Percentiles rank a stretch among this genome's conserved stretches.
phyloP scores from a whole-genome alignment of 2,113 vertebrate species.

The Gavia stellata region DNA sequence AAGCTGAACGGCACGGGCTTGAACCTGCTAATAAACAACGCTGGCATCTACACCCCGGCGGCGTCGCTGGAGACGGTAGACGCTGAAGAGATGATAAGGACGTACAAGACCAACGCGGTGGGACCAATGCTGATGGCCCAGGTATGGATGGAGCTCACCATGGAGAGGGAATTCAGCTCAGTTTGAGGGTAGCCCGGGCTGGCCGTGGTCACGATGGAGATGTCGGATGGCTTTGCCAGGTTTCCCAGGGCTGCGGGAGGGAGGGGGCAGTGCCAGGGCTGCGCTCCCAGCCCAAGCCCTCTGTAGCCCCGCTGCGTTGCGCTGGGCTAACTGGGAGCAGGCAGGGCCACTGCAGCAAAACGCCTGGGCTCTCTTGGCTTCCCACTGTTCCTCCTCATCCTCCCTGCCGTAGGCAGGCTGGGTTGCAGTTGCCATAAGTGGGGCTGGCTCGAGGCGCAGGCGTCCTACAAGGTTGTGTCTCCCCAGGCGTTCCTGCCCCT shows the following conservation, averaged over 20 bases:
- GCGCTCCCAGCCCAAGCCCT: background rate
- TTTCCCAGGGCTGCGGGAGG: background rate
- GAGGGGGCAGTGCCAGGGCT: background rate
- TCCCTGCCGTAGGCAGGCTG: background rate
- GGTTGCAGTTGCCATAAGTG: accelerated
- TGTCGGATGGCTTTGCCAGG: background rate
- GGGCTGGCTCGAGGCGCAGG: background rate
- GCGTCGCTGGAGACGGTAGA: background rate
- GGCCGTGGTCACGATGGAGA: accelerated
- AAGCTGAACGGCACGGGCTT: conserved; percentile 37
- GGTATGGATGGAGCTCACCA: background rate
- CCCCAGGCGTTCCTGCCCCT: conserved; percentile 54
- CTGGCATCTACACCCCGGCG: background rate
- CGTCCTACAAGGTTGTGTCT: background rate
- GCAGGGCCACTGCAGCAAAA: background rate
- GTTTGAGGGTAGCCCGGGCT: background rate
- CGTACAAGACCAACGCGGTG: conserved; percentile 6
- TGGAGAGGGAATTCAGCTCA: background rate
- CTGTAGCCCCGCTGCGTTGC: background rate
- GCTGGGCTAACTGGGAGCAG: background rate
- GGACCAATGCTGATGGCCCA: conserved; percentile 58
- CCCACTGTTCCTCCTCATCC: background rate
- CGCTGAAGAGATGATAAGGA: conserved; percentile 1
- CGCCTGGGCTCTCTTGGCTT: background rate
- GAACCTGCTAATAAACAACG: conserved; percentile 65